Percentiles rank a stretch among this genome's conserved stretches.
phyloP scores from a whole-genome alignment of 2,888 invertebrate genomes.

The Coronaproctus castanopsis region DNA sequence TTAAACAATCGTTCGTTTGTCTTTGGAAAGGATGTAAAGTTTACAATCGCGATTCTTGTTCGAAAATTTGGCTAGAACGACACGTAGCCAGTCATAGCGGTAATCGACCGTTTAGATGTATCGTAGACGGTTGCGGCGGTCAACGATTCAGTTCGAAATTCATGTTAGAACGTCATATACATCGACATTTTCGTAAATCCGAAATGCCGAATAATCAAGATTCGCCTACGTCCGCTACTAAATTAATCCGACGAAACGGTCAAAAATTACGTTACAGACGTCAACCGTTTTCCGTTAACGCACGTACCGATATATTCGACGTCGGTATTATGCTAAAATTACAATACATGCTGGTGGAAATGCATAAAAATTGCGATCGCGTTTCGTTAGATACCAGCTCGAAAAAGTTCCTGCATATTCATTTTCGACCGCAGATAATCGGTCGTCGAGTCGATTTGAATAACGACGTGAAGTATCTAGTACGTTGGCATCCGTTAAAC shows the following conservation, averaged over 20 bases:
- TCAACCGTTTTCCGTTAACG: conserved; percentile 56
- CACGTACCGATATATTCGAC: conserved; percentile 8
- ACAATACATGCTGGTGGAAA: conserved; percentile 11
- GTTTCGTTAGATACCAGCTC: conserved; percentile 7
- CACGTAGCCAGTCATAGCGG: conserved; percentile 81
- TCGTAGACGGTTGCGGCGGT: conserved; percentile 79
- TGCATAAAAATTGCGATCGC: conserved; percentile 4
- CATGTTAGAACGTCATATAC: conserved; percentile 76
- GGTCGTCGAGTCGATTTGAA: conserved; percentile 8
- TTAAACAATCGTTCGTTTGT: conserved; percentile 67
- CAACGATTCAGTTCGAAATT: conserved; percentile 56
- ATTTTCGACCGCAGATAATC: conserved; percentile 10
- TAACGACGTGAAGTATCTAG: conserved; percentile 6
- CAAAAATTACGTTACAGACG: conserved; percentile 70
- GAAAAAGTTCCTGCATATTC: conserved; percentile 5
- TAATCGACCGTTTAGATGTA: conserved; percentile 85
- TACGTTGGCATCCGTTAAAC: conserved; percentile 11
- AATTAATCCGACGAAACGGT: conserved; percentile 64
- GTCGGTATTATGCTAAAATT: conserved; percentile 7
- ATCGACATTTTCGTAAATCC: conserved; percentile 61
- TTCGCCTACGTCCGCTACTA: conserved; percentile 29
- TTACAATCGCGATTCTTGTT: conserved; percentile 75
- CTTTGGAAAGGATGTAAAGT: conserved; percentile 90
- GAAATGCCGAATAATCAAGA: conserved; percentile 36
- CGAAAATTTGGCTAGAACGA: conserved; percentile 77